Percentiles rank a stretch among this genome's conserved stretches.
Conservation (phyloP, 2,888 invertebrate species). For the Bombylius discolor region DNA sequence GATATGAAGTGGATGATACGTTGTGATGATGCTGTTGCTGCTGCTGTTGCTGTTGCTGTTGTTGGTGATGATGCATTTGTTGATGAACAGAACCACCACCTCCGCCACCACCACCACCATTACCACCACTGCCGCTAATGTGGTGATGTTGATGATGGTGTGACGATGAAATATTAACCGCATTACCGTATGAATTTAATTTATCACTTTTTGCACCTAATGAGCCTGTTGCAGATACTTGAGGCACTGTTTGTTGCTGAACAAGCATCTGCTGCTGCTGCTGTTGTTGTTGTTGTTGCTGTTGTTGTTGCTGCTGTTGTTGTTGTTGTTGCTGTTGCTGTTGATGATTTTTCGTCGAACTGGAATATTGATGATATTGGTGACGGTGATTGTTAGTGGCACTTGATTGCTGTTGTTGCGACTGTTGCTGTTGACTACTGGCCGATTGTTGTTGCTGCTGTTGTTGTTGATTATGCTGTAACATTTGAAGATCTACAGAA, state of each 20-base stretch:
- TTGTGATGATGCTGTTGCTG: conserved; percentile 16
- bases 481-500: conserved; percentile 24
- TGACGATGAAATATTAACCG: conserved; percentile 26
- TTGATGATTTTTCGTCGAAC: conserved; percentile 16
- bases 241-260: conserved; percentile 2
- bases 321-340: conserved; percentile 21
- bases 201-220: conserved; percentile 13
- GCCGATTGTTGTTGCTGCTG: conserved; percentile 20
- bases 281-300: conserved; percentile 18
- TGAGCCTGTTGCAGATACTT: conserved; percentile 19
- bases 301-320: conserved; percentile 13
- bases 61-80: conserved; percentile 19
- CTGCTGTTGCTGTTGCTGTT: conserved; percentile 16
- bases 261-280: conserved; percentile 20
- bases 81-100: conserved; percentile 13
- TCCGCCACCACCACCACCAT: conserved; percentile 16
- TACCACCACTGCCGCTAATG: conserved; percentile 15
- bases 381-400: conserved; percentile 21
- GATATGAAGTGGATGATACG: conserved; percentile 5
- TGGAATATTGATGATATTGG: conserved; percentile 13
- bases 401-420: conserved; percentile 21
- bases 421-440: conserved; percentile 2
- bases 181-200: conserved; percentile 24
- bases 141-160: conserved; percentile 21
- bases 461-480: conserved; percentile 11